These are phyloP conservation scores for Ploceus nigricollis DNA, from an alignment of 2,113 vertebrate genomes.

Conservation along the genomic window DNA sequence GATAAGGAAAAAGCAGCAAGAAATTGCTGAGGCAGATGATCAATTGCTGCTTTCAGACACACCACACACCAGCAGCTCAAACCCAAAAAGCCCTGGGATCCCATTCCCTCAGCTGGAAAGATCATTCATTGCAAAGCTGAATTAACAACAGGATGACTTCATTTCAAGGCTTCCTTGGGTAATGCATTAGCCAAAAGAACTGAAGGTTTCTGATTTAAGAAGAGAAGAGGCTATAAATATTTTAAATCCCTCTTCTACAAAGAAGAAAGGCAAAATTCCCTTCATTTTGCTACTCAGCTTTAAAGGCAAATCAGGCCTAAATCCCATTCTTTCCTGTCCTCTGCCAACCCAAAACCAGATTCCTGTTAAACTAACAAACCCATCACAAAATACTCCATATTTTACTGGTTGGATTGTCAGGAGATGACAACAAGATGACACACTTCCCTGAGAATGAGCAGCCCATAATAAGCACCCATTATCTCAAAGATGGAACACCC, in stretches of 20 bases:
- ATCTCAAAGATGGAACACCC: background rate
- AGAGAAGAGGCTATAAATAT: background rate
- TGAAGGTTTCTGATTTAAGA: background rate
- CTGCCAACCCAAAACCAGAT: background rate
- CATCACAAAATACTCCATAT: background rate
- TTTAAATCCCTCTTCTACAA: background rate
- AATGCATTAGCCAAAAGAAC: background rate
- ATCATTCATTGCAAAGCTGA: background rate
- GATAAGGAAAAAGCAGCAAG: background rate
- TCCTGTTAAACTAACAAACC: background rate
- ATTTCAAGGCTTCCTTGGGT: background rate
- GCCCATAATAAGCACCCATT: constrained; percentile 12
- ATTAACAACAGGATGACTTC: background rate
- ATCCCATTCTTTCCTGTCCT: background rate
- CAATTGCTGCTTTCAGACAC: background rate
- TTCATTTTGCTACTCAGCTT: background rate
- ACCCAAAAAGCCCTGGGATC: background rate
- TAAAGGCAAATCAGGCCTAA: background rate
- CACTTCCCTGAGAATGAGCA: background rate
- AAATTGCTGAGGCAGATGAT: background rate
- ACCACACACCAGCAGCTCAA: background rate
- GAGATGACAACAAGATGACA: constrained; percentile 20
- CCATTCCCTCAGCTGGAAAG: background rate
- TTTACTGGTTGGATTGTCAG: background rate
- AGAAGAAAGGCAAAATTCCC: background rate